Evolutionary conservation across 2,888 invertebrate species (phyloP), one percentile per base, ranked within the genome.

Genomic region (Macrophya alboannulata): DNA sequence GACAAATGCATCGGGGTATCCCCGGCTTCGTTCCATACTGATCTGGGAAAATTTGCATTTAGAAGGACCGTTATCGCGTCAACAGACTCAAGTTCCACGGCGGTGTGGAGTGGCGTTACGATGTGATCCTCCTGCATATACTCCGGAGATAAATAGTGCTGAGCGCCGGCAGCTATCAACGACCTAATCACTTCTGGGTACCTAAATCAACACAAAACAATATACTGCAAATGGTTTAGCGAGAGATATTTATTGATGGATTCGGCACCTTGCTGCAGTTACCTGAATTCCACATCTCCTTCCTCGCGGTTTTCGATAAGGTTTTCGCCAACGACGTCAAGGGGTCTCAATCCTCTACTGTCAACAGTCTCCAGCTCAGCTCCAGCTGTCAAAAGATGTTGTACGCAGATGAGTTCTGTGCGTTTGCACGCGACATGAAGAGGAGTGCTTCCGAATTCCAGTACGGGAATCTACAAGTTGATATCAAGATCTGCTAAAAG

Each of bases 371-470:
- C 94, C 1, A 94, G 93, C 79, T 95, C 94, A 0, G 95, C 95
- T 0, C 95, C 95, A 15, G 94, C 94, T 0, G 94, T 94, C 17
- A 96, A 90, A 0, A 96, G 94, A 0, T 94, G 91, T 0, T 94
- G 90, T 0, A 95, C 94, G 90, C 95, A 95, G 74, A 94, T 94
- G 0, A 91, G 90, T 40, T 95, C 93, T 0, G 94, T 94, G 86
- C 95, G 94, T 1, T 95, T 94, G 21, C 95, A 94, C 0, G 96
- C 95, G 9, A 95, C 94, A 89, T 96, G 96, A 0, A 96, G 94
- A 0, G 96, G 95, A 0, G 96, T 96, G 94, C 95, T 95, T 3
- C 95, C 95, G 0, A 93, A 91, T 91, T 94, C 94, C 84, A 95
- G 91, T 0, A 94, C 88, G 0, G 95, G 94, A 25, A 95, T 86